Evolutionary conservation across 1,140 invertebrate genomes (phyloP), one percentile per base, ranked within the genome.

Genomic region (Brachionus paranguensis): DNA sequence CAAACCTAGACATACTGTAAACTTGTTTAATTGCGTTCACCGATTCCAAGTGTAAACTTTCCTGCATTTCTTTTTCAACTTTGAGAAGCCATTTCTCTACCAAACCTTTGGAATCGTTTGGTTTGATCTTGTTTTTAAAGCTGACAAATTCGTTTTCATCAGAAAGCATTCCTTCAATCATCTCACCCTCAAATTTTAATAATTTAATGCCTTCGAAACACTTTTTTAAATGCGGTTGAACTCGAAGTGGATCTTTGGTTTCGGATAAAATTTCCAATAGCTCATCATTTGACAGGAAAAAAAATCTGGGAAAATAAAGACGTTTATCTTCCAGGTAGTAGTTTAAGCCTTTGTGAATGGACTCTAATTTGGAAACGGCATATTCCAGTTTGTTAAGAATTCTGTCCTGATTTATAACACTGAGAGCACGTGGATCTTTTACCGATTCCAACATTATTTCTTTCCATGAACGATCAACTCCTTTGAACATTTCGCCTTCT

Each of bases 241-340:
- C 95, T 85, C 95, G 91, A 14, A 92, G 87, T 0, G 96, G 96
- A 91, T 98, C 95, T 90, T 97, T 97, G 0, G 96, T 97, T 90
- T 98, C 95, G 0, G 96, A 97, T 43, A 99, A 89, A 41, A 95
- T 95, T 88, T 95, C 94, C 7, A 96, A 88, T 29, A 95, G 89
- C 88, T 95, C 94, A 88, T 95, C 94, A 89, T 95, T 95, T 6
- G 94, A 95, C 86, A 95, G 93, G 86, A 96, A 96, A 90, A 95
- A 95, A 87, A 94, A 92, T 60, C 89, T 86, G 50, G 89, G 88
- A 86, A 90, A 90, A 68, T 89, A 86, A 72, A 88, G 87, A 86
- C 89, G 86, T 86, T 90, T 90, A 11, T 88, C 88, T 85, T 90
- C 89, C 7, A 90, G 86, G 84, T 90, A 90, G 14, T 87, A 88